A percentile compares a stretch with the other conserved stretches of the same genome.
Evolutionary conservation across 2,113 vertebrate genomes (phyloP).

Genomic region (Pomatorhinus ruficollis): DNA sequence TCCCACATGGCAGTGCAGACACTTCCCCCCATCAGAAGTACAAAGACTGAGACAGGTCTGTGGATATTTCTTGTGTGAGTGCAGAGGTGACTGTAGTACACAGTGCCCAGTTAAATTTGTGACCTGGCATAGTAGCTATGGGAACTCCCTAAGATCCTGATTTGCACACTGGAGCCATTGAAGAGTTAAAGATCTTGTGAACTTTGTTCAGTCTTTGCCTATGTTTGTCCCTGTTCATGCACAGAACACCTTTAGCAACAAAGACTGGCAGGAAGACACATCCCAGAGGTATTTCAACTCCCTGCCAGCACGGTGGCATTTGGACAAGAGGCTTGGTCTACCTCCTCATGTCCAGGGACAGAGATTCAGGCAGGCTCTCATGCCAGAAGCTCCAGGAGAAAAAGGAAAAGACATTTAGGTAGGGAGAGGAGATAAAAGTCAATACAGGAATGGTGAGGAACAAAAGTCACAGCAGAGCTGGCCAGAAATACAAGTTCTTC

Average conservation of each 20-base stretch:
- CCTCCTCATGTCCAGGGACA: background rate
- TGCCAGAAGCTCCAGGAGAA: background rate
- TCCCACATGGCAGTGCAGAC: background rate
- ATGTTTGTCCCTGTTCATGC: rapidly evolving
- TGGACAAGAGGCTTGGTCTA: background rate
- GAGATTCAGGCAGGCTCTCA: background rate
- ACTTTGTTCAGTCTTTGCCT: rapidly evolving
- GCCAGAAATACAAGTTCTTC: background rate
- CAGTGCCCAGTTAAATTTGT: background rate
- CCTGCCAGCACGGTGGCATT: background rate
- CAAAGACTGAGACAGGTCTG: background rate
- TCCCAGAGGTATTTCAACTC: background rate
- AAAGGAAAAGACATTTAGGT: background rate
- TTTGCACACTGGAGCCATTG: background rate
- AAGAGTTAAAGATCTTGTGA: background rate
- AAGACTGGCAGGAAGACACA: background rate
- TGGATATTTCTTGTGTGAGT: background rate
- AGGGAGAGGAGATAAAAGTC: background rate
- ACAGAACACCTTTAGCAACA: background rate
- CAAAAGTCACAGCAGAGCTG: background rate
- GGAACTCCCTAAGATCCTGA: background rate
- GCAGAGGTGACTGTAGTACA: background rate
- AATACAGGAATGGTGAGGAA: background rate
- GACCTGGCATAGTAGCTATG: background rate
- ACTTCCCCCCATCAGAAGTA: background rate